Base-by-base conservation (phyloP, 92 coral and sea anemone species). In the Porites evermanni region DNA sequence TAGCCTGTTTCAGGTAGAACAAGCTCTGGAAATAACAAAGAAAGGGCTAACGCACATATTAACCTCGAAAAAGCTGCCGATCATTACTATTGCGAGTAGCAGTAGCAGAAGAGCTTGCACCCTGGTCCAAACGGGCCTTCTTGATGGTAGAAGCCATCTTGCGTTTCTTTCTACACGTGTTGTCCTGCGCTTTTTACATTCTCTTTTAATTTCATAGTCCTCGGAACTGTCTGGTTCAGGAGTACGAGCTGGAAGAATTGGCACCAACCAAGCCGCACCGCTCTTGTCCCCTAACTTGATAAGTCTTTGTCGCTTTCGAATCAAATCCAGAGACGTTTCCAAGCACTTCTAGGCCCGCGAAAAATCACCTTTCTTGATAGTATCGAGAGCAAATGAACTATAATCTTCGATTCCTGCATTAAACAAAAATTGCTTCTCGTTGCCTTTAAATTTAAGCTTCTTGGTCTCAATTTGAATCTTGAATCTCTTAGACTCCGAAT, bases 1-100 rank as follows among this genome's bases (percentile, higher is more conserved):
- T 38, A 4, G 47, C 47, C 47, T 38, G 47, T 38, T 38, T 38
- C 47, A 38, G 47, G 47, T 38, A 38, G 77, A 72, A 72, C 54
- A 72, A 72, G 77, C 77, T 72, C 77, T 72, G 77, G 60, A 7
- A 72, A 72, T 51, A 12, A 38, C 77, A 12, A 72, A 72, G 56
- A 12, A 72, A 72, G 56, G 12, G 23, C 77, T 11, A 32, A 72
- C 56, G 8, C 16, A 72, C 56, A 51, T 56, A 32, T 72, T 38
- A 24, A 72, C 77, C 77, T 12, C 53, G 77, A 72, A 29, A 72
- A 72, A 32, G 77, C 77, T 72, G 77, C 20, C 23, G 60, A 26
- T 72, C 59, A 4, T 72, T 20, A 11, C 12, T 72, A 32, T 20
- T 72, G 56, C 77, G 8, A 72, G 53, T 67, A 0, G 72, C 56